phyloP scores from a whole-genome alignment of 2,888 invertebrate species.

The Netelia virgata region DNA sequence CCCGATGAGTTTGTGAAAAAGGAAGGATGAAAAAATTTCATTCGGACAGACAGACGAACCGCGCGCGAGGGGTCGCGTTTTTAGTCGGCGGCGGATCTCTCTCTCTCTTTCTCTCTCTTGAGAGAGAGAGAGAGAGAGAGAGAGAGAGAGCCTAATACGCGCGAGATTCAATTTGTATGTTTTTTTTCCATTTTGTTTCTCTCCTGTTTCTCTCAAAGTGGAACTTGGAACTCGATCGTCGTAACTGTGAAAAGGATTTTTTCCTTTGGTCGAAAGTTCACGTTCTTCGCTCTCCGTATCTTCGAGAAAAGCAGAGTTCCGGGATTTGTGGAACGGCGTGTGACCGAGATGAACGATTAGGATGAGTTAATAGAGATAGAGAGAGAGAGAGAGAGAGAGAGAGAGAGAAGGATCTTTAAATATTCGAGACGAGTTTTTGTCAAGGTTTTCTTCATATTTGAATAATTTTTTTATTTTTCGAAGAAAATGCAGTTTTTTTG shows the following conservation, averaged over 20 bases:
- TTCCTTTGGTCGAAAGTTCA: slow-evolving; percentile 43
- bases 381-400: no score
- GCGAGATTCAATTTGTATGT: slow-evolving; percentile 1
- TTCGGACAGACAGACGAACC: slow-evolving; percentile 41
- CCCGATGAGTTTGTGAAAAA: no score
- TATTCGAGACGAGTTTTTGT: no score
- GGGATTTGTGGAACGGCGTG: slow-evolving; percentile 26
- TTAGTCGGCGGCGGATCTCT: slow-evolving; percentile 37
- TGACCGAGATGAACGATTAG: background rate
- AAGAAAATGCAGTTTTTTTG: no score
- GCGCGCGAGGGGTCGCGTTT: slow-evolving; percentile 20
- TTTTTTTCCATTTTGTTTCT: no score
- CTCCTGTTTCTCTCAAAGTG: slow-evolving; percentile 24
- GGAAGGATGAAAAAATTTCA: slow-evolving; percentile 45
- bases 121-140: no score
- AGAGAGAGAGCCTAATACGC: slow-evolving; percentile 49
- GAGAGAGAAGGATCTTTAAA: no score
- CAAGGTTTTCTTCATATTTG: background rate
- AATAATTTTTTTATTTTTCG: background rate
- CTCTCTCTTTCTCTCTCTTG: no score
- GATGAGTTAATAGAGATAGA: background rate
- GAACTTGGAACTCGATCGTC: slow-evolving; percentile 32
- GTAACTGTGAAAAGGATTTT: slow-evolving; percentile 35
- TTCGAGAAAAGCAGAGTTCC: slow-evolving; percentile 19
- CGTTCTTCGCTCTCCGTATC: background rate